These are phyloP conservation scores for Thalassarche chlororhynchos DNA, from an alignment of 2,113 vertebrate species.

Conservation along the genomic window DNA sequence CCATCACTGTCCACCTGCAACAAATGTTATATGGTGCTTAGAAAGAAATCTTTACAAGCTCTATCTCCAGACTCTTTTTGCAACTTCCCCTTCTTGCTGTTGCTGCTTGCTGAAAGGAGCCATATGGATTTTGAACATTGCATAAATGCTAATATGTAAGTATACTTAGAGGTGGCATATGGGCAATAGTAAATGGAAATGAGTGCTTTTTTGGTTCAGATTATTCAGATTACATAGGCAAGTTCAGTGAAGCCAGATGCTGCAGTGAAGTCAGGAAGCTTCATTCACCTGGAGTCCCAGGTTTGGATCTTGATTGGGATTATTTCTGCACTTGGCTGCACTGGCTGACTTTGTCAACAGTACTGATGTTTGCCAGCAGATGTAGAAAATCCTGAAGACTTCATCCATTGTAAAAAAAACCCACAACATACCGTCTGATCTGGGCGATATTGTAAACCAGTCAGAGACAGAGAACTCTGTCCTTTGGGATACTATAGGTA, in stretches of 20 bases:
- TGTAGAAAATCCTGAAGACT: neutral
- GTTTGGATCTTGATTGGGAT: neutral
- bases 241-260: neutral
- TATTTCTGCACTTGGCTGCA: neutral
- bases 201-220: neutral
- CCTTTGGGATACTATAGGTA: neutral
- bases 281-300: neutral
- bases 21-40: neutral
- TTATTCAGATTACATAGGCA: neutral
- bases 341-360: neutral
- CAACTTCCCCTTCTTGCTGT: neutral
- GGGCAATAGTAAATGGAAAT: constrained; percentile 8
- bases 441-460: neutral
- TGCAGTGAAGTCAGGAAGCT: neutral
- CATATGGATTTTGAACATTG: constrained; percentile 22
- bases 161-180: constrained; percentile 32
- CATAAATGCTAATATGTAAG: constrained; percentile 1
- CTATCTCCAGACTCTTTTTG: neutral
- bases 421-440: neutral
- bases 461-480: neutral
- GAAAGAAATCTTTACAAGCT: neutral
- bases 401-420: neutral
- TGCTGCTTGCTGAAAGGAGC: constrained; percentile 21
- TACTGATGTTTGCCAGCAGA: neutral
- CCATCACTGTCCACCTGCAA: neutral